Evolutionary conservation across 2,797 vertebrate species (phyloP).

Genomic region (Pipistrellus pipistrellus): DNA sequence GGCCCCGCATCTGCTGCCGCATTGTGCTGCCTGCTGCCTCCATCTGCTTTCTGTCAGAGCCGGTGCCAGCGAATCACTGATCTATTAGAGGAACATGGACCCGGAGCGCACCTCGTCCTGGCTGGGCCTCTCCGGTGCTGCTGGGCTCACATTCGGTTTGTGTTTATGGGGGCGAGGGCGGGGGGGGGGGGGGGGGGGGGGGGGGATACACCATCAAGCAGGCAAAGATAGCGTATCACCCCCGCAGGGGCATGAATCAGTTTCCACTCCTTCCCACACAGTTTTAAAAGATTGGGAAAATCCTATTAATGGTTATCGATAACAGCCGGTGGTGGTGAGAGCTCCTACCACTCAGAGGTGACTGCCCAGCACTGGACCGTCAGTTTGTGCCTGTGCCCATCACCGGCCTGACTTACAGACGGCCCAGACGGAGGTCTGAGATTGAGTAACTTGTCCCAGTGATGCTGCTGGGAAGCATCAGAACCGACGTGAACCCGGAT

Average conservation of each 20-base stretch:
- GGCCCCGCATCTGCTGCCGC: constrained; percentile 94
- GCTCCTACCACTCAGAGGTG: neutral
- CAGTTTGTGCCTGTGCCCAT: neutral
- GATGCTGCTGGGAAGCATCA: neutral
- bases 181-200: neutral
- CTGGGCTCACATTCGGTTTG: constrained; percentile 84
- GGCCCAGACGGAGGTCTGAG: neutral
- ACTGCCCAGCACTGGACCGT: neutral
- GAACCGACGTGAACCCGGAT: neutral
- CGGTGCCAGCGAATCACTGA: constrained; percentile 93
- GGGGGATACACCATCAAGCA: constrained; percentile 66
- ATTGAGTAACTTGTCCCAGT: neutral
- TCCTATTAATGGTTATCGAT: neutral
- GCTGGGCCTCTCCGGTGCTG: constrained; percentile 90
- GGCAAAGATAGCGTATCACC: neutral
- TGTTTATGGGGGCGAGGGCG: constrained; percentile 63
- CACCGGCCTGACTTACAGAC: neutral
- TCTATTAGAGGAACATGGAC: constrained; percentile 94
- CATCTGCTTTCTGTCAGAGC: constrained; percentile 94
- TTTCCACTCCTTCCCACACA: constrained; percentile 56
- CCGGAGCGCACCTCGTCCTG: constrained; percentile 90
- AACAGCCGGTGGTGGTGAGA: accelerated
- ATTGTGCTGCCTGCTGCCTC: constrained; percentile 94
- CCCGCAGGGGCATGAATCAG: neutral
- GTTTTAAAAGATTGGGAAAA: neutral